Evolutionary conservation across 2,113 vertebrate genomes (phyloP), one percentile per base, ranked within the genome.

Genomic region (Nycticorax nycticorax): DNA sequence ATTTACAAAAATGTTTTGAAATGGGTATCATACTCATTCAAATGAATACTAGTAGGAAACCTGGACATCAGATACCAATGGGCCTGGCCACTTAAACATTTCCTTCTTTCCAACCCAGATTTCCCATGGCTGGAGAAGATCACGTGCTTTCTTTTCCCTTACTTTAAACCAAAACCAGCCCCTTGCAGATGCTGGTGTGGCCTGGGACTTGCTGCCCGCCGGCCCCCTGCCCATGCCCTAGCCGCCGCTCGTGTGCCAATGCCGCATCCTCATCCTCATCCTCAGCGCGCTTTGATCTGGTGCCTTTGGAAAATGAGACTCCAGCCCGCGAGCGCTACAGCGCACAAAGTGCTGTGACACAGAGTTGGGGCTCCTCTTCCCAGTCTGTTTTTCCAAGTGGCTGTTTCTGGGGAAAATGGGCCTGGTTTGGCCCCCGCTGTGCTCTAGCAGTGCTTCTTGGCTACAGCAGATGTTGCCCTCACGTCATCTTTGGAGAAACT

Each of bases 201-300:
- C 43, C 43, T 12, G 62, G 72, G 52, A 24, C 52, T 76, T 2
- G 5, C 52, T 32, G 69, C 57, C 52, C 11, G 1, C 32, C 10
- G 2, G 60, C 14, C 28, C 37, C 56, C 24, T 27, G 60, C 43
- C 35, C 10, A 2, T 47, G 41, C 52, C 32, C 35, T 22, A 27
- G 26, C 20, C 39, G 3, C 28, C 2, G 2, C 39, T 56, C 12
- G 3, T 9, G 2, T 2, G 22, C 64, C 41, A 32, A 1, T 6
- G 3, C 71, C 2, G 2, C 23, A 23, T 76, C 41, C 71, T 48
- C 30, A 7, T 41, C 41, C 41, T 41, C 41, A 15, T n/a, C 84
- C 84, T 76, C 43, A 4, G 3, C 1, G 33, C 3, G 10, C 59
- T 55, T 55, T 17, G 6, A 27, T 8, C 69, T 3, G 71, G 33